These are phyloP conservation scores for Lasius fuliginosus DNA, from an alignment of 2,888 invertebrate species.

Conservation along the genomic window DNA sequence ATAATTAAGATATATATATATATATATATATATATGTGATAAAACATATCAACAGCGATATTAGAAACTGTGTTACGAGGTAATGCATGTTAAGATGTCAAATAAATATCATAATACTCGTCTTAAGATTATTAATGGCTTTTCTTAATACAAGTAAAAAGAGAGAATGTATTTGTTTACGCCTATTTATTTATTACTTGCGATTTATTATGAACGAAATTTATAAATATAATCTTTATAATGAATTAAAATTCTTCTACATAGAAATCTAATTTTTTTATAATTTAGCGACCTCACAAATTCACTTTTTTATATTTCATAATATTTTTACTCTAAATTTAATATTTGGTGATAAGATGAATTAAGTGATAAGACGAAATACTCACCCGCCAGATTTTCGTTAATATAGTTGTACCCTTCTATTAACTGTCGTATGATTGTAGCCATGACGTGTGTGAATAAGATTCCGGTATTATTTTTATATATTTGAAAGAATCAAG, in stretches of 20 bases:
- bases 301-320: not conserved
- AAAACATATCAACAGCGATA: not conserved
- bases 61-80: not conserved
- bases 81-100: not conserved
- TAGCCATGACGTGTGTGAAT: conserved; percentile 72
- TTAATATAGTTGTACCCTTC: conserved; percentile 77
- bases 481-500: not conserved
- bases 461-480: not conserved
- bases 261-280: not conserved
- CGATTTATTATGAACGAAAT: not conserved
- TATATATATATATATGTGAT: not conserved
- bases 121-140: not conserved
- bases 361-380: not conserved
- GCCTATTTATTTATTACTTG: not conserved
- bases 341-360: not conserved
- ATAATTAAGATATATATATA: not conserved
- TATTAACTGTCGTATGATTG: conserved; percentile 76
- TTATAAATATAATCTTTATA: not conserved
- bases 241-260: not conserved
- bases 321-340: not conserved
- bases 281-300: not conserved
- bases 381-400: conserved; percentile 81
- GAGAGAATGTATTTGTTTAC: not conserved
- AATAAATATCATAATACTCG: not conserved
- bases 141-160: not conserved